phyloP scores from a whole-genome alignment of 23 tunicate genomes.

The Diplosoma virens region DNA sequence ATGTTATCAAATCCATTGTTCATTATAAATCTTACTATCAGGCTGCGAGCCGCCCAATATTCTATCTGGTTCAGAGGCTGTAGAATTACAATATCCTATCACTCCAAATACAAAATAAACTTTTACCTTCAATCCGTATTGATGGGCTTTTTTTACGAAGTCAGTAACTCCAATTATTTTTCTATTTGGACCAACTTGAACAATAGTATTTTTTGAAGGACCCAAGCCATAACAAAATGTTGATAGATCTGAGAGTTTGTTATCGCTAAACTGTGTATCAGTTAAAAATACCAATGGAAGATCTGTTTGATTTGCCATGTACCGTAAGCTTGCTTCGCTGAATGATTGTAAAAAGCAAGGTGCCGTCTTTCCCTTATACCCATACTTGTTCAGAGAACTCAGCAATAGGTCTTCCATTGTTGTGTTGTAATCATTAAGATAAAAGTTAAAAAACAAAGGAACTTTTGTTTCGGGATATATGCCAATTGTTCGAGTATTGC shows the following conservation, averaged over 20 bases:
- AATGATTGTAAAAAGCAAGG: conserved; percentile 92
- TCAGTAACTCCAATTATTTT: conserved; percentile 31
- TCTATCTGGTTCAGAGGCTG: too few species aligned
- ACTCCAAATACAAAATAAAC: too few species aligned
- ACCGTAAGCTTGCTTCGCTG: conserved; percentile 38
- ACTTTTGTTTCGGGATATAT: conserved; percentile 92
- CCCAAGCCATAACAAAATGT: conserved; percentile 72
- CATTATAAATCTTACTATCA: too few species aligned
- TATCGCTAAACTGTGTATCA: conserved; percentile 5
- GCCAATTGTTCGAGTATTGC: conserved; percentile 47
- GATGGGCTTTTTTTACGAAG: conserved; percentile 44
- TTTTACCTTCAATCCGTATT: conserved; percentile 57
- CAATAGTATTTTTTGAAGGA: conserved; percentile 53
- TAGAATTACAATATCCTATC: too few species aligned
- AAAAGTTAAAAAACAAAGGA: conserved; percentile 54
- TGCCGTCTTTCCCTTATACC: conserved; percentile 47
- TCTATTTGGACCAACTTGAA: conserved; percentile 42
- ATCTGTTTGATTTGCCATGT: conserved; percentile 50
- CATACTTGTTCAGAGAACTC: conserved; percentile 44
- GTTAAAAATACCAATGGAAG: conserved; percentile 58
- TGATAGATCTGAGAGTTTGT: conserved; percentile 21
- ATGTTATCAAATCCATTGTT: too few species aligned
- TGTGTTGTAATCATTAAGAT: conserved; percentile 9
- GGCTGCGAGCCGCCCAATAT: too few species aligned
- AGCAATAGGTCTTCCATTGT: conserved; percentile 85